phyloP scores from a whole-genome alignment of 2,797 vertebrate genomes.

The Acrossocheilus wenchowensis region DNA sequence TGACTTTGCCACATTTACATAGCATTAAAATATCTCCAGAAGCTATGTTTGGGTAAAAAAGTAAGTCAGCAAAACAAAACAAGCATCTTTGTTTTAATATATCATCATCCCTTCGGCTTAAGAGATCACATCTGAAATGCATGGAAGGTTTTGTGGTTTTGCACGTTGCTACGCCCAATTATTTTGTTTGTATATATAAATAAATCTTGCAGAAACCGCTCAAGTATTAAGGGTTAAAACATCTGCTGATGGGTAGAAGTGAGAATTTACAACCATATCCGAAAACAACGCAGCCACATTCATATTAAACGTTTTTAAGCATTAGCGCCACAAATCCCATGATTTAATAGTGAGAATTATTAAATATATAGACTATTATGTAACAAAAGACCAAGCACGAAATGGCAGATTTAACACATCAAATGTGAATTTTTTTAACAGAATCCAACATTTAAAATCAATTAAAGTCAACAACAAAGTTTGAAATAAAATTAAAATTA shows the following conservation, averaged over 20 bases:
- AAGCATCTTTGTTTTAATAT: constrained; percentile 5
- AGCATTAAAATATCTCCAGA: constrained; percentile 10
- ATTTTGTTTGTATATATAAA: constrained; percentile 23
- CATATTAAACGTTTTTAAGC: not conserved
- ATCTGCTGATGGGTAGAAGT: not conserved
- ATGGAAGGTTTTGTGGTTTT: constrained; percentile 12
- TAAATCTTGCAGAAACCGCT: not conserved
- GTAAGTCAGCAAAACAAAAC: not conserved
- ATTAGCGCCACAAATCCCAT: not conserved
- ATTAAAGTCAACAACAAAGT: not conserved
- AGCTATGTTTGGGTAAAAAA: constrained; percentile 1
- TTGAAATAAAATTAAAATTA: not conserved
- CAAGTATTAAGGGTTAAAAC: not conserved
- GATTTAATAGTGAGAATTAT: not conserved
- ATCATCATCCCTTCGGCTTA: not conserved
- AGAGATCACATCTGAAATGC: constrained; percentile 6
- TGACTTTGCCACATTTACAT: not conserved
- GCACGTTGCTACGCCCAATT: not conserved
- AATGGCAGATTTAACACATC: not conserved
- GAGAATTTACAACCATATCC: not conserved
- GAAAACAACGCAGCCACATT: not conserved
- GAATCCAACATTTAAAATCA: not conserved
- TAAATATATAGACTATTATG: not conserved
- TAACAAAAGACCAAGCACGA: not conserved
- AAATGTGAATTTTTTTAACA: not conserved